Evolutionary conservation across 1,140 invertebrate genomes (phyloP).

Genomic region (Drosophila melanica): DNA sequence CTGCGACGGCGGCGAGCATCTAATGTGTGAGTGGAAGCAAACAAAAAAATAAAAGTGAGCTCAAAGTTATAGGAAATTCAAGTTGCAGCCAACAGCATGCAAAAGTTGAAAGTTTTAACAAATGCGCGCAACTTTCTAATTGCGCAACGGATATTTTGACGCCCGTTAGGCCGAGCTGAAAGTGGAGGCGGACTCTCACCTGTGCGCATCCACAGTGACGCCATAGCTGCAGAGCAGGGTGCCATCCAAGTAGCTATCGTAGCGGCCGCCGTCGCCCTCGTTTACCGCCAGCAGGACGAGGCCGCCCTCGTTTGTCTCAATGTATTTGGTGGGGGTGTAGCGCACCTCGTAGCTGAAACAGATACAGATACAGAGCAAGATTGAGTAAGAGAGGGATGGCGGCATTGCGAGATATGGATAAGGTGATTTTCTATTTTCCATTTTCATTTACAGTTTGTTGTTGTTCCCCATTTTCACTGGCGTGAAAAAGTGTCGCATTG

Average conservation of each 20-base stretch:
- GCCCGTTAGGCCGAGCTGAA: neutral
- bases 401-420: constrained; percentile 44
- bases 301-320: constrained; percentile 89
- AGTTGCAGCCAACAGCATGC: constrained; percentile 17
- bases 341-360: constrained; percentile 77
- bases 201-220: constrained; percentile 89
- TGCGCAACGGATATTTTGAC: constrained; percentile 41
- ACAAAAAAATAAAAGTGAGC: neutral
- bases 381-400: constrained; percentile 17
- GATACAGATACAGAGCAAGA: constrained; percentile 4
- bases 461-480: constrained; percentile 2
- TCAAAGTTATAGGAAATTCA: constrained; percentile 58
- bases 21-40: constrained; percentile 57
- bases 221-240: constrained; percentile 89
- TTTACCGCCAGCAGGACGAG: constrained; percentile 89
- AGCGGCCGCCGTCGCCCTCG: constrained; percentile 88
- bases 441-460: constrained; percentile 15
- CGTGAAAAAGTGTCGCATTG: constrained; percentile 55
- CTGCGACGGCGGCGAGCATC: constrained; percentile 88
- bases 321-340: constrained; percentile 88
- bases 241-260: constrained; percentile 89
- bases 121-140: constrained; percentile 37
- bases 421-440: constrained; percentile 63
- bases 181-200: constrained; percentile 84
- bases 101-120: constrained; percentile 34